Percentiles rank a stretch among this genome's conserved stretches.
Evolutionary conservation across 2,797 vertebrate species (phyloP).

Genomic region (Myiothlypis chrysogaster): DNA sequence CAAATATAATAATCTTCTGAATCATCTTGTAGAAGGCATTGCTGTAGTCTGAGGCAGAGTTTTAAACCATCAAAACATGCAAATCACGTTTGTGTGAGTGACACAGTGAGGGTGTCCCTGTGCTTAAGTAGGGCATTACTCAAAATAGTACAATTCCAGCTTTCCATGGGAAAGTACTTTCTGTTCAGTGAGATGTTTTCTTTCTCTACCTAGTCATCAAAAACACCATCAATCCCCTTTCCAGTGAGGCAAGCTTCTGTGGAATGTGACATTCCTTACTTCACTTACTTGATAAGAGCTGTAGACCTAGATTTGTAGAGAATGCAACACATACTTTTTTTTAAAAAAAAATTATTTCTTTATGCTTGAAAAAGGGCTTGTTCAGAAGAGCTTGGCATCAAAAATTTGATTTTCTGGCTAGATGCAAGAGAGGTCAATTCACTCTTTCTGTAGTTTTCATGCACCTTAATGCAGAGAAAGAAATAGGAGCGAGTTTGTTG

Average conservation of each 20-base stretch:
- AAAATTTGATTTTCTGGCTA: neutral
- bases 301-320: neutral
- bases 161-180: conserved; percentile 70
- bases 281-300: conserved; percentile 36
- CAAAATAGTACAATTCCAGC: conserved; percentile 62
- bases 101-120: conserved; percentile 63
- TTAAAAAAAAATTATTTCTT: neutral
- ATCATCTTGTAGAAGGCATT: neutral
- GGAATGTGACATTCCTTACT: conserved; percentile 37
- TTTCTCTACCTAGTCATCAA: conserved; percentile 66
- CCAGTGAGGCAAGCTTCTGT: conserved; percentile 35
- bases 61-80: conserved; percentile 19
- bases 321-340: neutral
- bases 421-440: neutral
- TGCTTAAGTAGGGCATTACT: conserved; percentile 59
- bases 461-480: neutral
- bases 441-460: neutral
- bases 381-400: neutral
- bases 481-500: neutral
- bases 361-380: neutral
- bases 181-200: conserved; percentile 62
- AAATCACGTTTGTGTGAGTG: conserved; percentile 42
- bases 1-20: conserved; percentile 27
- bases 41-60: conserved; percentile 6
- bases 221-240: conserved; percentile 50